A percentile compares a stretch with the other conserved stretches of the same genome.
These are phyloP conservation scores for Peromyscus maniculatus DNA, from an alignment of 2,113 vertebrate species.

Conservation along the genomic window DNA sequence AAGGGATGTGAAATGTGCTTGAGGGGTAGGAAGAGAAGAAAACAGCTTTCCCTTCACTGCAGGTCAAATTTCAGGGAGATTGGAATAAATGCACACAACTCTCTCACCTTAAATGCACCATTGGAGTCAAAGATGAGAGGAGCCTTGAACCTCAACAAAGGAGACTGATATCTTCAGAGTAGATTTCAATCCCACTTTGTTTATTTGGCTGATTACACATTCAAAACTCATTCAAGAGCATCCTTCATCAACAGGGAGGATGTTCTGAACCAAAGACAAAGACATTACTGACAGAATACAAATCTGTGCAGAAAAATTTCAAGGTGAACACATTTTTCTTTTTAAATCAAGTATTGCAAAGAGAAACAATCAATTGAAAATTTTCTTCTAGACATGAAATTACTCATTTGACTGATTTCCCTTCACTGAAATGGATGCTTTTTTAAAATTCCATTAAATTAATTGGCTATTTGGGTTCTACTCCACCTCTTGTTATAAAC, in stretches of 20 bases:
- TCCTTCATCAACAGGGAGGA: slow-evolving; percentile 62
- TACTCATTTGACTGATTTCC: slow-evolving; percentile 34
- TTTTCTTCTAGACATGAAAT: slow-evolving; percentile 44
- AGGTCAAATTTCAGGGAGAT: slow-evolving; percentile 63
- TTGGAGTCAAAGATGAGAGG: slow-evolving; percentile 49
- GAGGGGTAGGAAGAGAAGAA: slow-evolving; percentile 2
- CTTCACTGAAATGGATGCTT: not conserved
- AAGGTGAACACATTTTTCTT: slow-evolving; percentile 64
- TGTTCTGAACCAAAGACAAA: slow-evolving; percentile 67
- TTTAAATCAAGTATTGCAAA: slow-evolving; percentile 55
- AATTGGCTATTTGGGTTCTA: slow-evolving; percentile 53
- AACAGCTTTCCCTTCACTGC: slow-evolving; percentile 52
- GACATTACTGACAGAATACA: slow-evolving; percentile 58
- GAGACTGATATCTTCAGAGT: slow-evolving; percentile 49
- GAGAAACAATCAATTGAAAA: slow-evolving; percentile 51
- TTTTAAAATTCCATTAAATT: slow-evolving; percentile 29
- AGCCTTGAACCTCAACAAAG: slow-evolving; percentile 40
- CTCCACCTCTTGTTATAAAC: slow-evolving; percentile 19
- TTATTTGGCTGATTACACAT: slow-evolving; percentile 66
- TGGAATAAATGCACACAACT: slow-evolving; percentile 1
- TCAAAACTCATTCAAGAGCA: slow-evolving; percentile 57
- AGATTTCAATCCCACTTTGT: slow-evolving; percentile 47
- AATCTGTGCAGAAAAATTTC: slow-evolving; percentile 59
- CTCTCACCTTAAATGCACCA: not conserved
- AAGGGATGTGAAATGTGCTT: slow-evolving; percentile 44